Evolutionary conservation across 2,797 vertebrate genomes (phyloP).

Genomic region (Ctenopoma kingsleyae): DNA sequence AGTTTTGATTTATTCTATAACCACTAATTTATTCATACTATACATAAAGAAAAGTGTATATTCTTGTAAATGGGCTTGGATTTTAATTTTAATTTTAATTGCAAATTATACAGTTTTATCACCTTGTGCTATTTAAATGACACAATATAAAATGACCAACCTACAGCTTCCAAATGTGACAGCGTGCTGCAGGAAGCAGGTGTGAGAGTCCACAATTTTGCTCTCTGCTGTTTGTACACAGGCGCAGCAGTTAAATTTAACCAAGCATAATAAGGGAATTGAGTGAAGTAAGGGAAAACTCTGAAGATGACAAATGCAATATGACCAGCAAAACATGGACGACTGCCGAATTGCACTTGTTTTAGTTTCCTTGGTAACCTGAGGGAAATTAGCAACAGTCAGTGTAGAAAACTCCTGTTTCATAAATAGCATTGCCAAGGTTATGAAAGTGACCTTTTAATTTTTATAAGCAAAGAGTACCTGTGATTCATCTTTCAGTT

Average conservation of each 20-base stretch:
- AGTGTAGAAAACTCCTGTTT: slow-evolving; percentile 53
- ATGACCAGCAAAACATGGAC: slow-evolving; percentile 49
- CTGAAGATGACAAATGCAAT: slow-evolving; percentile 57
- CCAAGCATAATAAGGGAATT: slow-evolving; percentile 52
- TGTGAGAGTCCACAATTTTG: slow-evolving; percentile 39
- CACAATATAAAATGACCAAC: neutral
- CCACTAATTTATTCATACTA: neutral
- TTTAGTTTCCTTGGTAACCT: slow-evolving; percentile 81
- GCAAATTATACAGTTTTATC: neutral
- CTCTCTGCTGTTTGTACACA: slow-evolving; percentile 46
- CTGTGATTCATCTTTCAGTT: slow-evolving; percentile 50
- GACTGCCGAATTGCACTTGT: slow-evolving; percentile 14
- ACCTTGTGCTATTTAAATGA: slow-evolving; percentile 17
- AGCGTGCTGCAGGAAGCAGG: slow-evolving; percentile 32
- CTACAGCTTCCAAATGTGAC: slow-evolving; percentile 1
- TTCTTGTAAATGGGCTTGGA: neutral
- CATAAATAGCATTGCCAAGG: slow-evolving; percentile 53
- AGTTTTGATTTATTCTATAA: too few relatives aligned
- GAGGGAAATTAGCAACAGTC: slow-evolving; percentile 68
- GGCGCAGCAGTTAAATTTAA: slow-evolving; percentile 56
- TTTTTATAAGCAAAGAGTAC: slow-evolving; percentile 32
- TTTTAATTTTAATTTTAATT: neutral
- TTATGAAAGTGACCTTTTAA: slow-evolving; percentile 51
- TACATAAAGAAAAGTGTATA: neutral
- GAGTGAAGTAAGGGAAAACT: slow-evolving; percentile 35